Evolutionary conservation across 2,888 invertebrate genomes (phyloP).

Genomic region (Drosophila siamana): DNA sequence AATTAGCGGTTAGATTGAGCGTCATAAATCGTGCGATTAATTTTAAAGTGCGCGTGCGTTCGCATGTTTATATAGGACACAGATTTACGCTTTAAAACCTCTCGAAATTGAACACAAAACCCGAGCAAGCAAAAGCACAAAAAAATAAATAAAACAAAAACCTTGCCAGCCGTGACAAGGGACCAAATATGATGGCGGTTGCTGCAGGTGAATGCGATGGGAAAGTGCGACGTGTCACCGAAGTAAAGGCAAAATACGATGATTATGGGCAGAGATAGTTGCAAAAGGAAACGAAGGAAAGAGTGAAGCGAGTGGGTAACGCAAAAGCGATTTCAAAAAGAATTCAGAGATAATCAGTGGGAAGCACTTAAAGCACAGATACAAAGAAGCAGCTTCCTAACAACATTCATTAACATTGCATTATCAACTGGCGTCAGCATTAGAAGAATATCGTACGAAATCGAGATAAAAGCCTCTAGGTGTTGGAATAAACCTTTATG

Average conservation of each 20-base stretch:
- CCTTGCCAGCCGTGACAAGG: constrained; percentile 25
- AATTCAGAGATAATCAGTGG: neutral
- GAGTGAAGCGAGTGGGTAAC: neutral
- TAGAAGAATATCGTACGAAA: no score
- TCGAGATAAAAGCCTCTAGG: neutral
- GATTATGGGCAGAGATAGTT: neutral
- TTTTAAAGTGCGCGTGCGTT: constrained; percentile 62
- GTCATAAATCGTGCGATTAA: constrained; percentile 76
- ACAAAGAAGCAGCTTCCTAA: neutral
- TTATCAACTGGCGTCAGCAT: neutral
- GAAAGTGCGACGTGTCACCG: neutral
- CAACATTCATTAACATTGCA: neutral
- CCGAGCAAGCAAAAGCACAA: neutral
- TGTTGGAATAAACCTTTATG: neutral
- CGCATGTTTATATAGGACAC: constrained; percentile 62
- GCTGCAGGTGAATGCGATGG: constrained; percentile 16
- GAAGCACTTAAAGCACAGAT: neutral
- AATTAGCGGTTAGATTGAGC: constrained; percentile 78
- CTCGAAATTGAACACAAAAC: constrained; percentile 15
- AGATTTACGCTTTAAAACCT: constrained; percentile 38
- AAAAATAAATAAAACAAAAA: neutral
- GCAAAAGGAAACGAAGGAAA: neutral
- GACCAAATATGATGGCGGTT: constrained; percentile 27
- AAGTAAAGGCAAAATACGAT: neutral
- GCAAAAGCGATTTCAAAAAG: neutral